These are phyloP conservation scores for Casuarius casuarius DNA, from an alignment of 2,113 vertebrate genomes.

Conservation along the genomic window DNA sequence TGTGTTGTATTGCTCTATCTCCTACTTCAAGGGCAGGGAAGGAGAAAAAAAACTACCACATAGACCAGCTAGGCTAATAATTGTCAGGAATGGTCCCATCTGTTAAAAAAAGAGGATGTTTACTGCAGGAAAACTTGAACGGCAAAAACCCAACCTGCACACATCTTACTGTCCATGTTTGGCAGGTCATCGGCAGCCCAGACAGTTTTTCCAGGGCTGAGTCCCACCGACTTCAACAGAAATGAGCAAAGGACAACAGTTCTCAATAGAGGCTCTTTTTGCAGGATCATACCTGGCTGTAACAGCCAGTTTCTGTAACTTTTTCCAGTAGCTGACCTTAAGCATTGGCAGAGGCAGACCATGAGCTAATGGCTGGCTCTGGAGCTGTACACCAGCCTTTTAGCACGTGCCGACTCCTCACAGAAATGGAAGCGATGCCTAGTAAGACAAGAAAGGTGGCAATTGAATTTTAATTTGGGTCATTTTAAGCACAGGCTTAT, in stretches of 20 bases:
- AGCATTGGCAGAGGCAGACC: not conserved
- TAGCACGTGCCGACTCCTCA: not conserved
- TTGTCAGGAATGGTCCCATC: not conserved
- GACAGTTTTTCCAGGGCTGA: not conserved
- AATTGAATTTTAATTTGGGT: constrained; percentile 33
- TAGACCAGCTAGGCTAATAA: not conserved
- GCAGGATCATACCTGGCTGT: constrained; percentile 17
- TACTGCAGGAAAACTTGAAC: not conserved
- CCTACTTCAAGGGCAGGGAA: not conserved
- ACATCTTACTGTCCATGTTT: not conserved
- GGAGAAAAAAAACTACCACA: not conserved
- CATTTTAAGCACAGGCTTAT: constrained; percentile 1
- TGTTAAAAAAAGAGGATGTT: not conserved
- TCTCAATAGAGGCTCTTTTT: not conserved
- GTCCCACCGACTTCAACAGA: not conserved
- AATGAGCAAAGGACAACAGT: not conserved
- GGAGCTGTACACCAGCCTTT: not conserved
- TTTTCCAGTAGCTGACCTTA: constrained; percentile 56
- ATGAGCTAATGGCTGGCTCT: constrained; percentile 1
- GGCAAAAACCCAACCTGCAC: fast-evolving
- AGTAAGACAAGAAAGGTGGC: not conserved
- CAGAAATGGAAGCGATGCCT: not conserved
- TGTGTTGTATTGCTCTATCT: not conserved
- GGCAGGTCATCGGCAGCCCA: not conserved
- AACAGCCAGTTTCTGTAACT: not conserved